These are phyloP conservation scores for Microplitis deprimator DNA, from an alignment of 2,888 invertebrate genomes.

Conservation along the genomic window DNA sequence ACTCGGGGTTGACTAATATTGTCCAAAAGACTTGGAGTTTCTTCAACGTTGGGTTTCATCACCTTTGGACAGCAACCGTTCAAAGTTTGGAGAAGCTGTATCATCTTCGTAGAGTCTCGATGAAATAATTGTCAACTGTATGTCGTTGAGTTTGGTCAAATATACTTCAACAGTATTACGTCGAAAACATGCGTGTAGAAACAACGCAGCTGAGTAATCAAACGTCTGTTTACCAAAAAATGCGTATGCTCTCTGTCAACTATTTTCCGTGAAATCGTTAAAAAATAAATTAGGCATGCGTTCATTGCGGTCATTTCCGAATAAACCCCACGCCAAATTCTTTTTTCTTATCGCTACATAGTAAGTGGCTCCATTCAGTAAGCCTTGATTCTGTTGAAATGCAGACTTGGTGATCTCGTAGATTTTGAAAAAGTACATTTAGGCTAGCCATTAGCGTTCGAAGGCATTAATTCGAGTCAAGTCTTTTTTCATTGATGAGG, in stretches of 20 bases:
- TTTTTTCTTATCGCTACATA: constrained; percentile 99
- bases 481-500: constrained; percentile 98
- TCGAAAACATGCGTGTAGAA: no score
- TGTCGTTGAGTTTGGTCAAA: constrained; percentile 90
- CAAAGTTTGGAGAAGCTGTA: constrained; percentile 80
- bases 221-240: no score
- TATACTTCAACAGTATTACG: constrained; percentile 95
- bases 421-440: constrained; percentile 83
- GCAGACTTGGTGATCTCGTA: constrained; percentile 96
- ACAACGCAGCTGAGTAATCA: no score
- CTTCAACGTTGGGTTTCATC: constrained; percentile 72
- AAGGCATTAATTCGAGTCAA: constrained; percentile 90
- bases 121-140: constrained; percentile 95
- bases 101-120: constrained; percentile 92
- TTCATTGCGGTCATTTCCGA: constrained; percentile 88
- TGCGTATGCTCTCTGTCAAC: no score
- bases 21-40: constrained; percentile 71
- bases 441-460: constrained; percentile 86
- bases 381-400: constrained; percentile 92
- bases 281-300: constrained; percentile 96
- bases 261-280: constrained; percentile 92
- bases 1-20: constrained; percentile 71
- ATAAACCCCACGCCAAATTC: constrained; percentile 95
- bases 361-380: constrained; percentile 96
- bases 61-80: constrained; percentile 85